These are phyloP conservation scores for Thymelicus sylvestris DNA, from an alignment of 2,888 invertebrate species.

Conservation along the genomic window DNA sequence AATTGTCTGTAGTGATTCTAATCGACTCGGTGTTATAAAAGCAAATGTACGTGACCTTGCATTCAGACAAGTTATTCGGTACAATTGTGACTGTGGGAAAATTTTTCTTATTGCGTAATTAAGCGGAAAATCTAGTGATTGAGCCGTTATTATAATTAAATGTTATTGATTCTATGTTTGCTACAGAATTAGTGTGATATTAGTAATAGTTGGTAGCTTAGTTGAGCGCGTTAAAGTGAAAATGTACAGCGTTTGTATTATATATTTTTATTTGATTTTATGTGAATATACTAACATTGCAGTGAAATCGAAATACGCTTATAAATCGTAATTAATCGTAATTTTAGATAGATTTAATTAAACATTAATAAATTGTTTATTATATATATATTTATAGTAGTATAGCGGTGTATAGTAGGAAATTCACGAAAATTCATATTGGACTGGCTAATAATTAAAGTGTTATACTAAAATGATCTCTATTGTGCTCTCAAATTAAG, in stretches of 20 bases:
- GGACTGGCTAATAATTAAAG: no score
- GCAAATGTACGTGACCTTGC: conserved; percentile 56
- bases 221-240: conserved; percentile 7
- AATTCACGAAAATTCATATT: not conserved
- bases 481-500: conserved; percentile 9
- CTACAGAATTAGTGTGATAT: conserved; percentile 69
- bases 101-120: conserved; percentile 56
- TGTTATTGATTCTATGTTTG: conserved; percentile 40
- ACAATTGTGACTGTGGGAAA: conserved; percentile 46
- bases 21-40: conserved; percentile 56
- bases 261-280: conserved; percentile 42
- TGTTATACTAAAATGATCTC: conserved; percentile 8
- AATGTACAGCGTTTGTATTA: conserved; percentile 38
- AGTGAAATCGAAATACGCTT: conserved; percentile 45
- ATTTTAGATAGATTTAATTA: conserved; percentile 1
- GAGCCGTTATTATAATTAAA: conserved; percentile 40
- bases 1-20: conserved; percentile 71
- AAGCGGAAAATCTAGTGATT: conserved; percentile 42
- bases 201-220: conserved; percentile 58
- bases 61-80: conserved; percentile 47
- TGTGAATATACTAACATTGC: conserved; percentile 29
- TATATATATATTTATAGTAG: no score
- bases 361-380: no score
- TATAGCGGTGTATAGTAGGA: no score
- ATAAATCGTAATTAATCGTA: conserved; percentile 42